Base-by-base conservation (phyloP, 2,888 invertebrate genomes). In the Cetonia aurata region DNA sequence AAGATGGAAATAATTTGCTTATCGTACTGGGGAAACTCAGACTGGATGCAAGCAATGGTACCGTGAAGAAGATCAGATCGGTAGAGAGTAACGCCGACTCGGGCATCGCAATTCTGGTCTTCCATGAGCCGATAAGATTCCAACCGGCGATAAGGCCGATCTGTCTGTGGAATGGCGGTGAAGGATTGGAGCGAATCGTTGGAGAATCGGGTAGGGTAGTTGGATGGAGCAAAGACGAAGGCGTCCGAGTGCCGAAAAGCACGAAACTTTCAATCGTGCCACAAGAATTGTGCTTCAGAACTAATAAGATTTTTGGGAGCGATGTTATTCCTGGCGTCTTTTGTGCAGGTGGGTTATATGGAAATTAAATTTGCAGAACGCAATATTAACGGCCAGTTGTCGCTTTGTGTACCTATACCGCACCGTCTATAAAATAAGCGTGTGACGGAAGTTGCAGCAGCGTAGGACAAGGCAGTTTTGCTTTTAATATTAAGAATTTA, bases 221-320 rank as follows among this genome's bases (percentile, higher is more conserved):
- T 50, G 89, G 90, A 3, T 91, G 90, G 90, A 89, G 89, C 9
- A 86, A 85, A 0, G 78, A 82, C 0, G 82, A 81, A 3, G 84
- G 85, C 6, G 82, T 83, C 25, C 84, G 86, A 0, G 86, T 86
- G 70, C 89, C 90, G 0, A 85, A 86, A 17, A 85, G 87, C 81
- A 84, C 87, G 1, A 83, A 82, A 10, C 81, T 89, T 68, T 88
- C 88, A 0, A 83, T 91, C 1, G 89, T 89, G 13, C 86, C 88
- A 72, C 87, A 88, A 66, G 85, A 86, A 10, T 83, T 83, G 15
- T 91, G 91, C 79, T 83, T 88, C 1, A 85, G 87, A 71, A 89
- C 88, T 73, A 86, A 86, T 41, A 75, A 83, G 0, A 85, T 84
- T 46, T 81, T 78, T 52, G 70, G 66, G 13, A 73, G 77, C 19